Evolutionary conservation across 2,113 vertebrate species (phyloP).

Genomic region (Alligator mississippiensis): DNA sequence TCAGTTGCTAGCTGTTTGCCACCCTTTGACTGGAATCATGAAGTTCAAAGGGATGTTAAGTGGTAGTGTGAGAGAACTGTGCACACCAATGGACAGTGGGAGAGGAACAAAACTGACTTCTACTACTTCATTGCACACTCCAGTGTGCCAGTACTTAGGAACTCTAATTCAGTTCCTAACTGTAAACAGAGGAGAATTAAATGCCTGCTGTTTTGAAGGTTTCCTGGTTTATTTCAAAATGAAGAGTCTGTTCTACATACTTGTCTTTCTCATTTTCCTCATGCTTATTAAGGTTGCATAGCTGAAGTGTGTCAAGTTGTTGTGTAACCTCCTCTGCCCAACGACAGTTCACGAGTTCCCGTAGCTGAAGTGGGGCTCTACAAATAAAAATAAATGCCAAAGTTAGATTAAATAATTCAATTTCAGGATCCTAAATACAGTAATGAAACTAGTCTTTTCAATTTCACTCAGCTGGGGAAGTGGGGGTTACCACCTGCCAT

Average conservation of each 20-base stretch:
- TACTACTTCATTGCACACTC: background rate
- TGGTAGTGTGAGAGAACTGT: no score
- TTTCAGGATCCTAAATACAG: constrained; percentile 2
- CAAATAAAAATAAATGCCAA: background rate
- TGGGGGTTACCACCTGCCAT: background rate
- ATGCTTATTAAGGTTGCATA: constrained; percentile 95
- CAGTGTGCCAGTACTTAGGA: background rate
- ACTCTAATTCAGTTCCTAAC: background rate
- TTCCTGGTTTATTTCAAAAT: background rate
- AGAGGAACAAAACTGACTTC: background rate
- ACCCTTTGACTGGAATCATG: background rate
- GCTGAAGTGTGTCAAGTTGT: constrained; percentile 96
- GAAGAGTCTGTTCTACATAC: constrained; percentile 74
- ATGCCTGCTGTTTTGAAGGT: background rate
- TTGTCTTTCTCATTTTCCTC: constrained; percentile 99
- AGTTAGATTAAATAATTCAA: constrained; percentile 22
- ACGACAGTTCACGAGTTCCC: constrained; percentile 97
- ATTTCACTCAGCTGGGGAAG: accelerated
- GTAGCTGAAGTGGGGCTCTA: constrained; percentile 94
- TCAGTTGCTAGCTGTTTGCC: background rate
- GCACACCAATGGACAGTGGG: background rate
- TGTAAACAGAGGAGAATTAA: background rate
- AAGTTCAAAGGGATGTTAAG: no score
- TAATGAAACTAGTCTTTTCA: background rate
- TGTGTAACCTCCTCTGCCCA: constrained; percentile 99